Percentiles rank a stretch among this genome's conserved stretches.
Evolutionary conservation across 2,888 invertebrate genomes (phyloP).

Genomic region (Eugnorisma glareosa): DNA sequence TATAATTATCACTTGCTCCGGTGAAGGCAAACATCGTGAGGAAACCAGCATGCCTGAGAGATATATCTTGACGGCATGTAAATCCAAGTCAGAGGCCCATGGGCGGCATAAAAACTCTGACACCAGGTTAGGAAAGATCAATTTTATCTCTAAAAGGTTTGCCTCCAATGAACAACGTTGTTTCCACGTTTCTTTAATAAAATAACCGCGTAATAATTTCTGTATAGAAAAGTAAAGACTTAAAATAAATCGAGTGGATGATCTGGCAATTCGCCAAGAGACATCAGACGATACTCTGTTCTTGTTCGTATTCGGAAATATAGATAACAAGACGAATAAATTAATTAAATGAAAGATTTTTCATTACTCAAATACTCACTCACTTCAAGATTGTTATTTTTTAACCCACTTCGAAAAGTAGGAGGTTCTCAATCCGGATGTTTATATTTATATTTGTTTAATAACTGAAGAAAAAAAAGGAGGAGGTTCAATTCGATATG

Average conservation of each 20-base stretch:
- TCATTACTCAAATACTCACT: no score
- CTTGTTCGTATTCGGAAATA: slow-evolving; percentile 59
- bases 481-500: no score
- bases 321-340: slow-evolving; percentile 38
- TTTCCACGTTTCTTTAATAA: slow-evolving; percentile 19
- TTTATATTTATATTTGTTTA: no score
- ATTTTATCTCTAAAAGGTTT: slow-evolving; percentile 21
- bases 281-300: slow-evolving; percentile 55
- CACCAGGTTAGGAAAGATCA: no score
- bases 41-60: no score
- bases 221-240: slow-evolving; percentile 58
- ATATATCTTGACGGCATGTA: no score
- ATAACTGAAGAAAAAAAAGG: no score
- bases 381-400: not conserved
- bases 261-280: slow-evolving; percentile 68
- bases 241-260: slow-evolving; percentile 59
- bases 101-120: no score
- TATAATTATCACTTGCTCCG: no score
- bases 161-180: slow-evolving; percentile 1
- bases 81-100: no score
- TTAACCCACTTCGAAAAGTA: not conserved
- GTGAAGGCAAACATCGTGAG: no score
- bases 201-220: slow-evolving; percentile 38
- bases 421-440: not conserved
- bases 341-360: slow-evolving; percentile 24